Percentiles rank a stretch among this genome's conserved stretches.
These are phyloP conservation scores for Aporophyla nigra DNA, from an alignment of 2,888 invertebrate species.

Conservation along the genomic window DNA sequence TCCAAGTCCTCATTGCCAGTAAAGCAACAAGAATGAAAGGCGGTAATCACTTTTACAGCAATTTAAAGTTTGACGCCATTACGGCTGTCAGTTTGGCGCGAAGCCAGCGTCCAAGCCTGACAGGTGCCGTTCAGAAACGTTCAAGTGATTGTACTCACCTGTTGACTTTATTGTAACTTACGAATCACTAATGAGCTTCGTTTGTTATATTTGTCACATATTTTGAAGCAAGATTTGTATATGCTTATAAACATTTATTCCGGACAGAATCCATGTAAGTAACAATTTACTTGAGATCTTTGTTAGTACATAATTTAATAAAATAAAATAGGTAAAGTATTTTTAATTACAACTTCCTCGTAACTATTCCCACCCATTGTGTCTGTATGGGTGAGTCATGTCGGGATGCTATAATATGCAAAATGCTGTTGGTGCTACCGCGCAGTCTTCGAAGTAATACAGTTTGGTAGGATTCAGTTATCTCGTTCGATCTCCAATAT, in stretches of 20 bases:
- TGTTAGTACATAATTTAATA: too few relatives aligned
- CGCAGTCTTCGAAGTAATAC: background rate
- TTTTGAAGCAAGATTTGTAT: background rate
- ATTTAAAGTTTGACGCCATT: slow-evolving; percentile 67
- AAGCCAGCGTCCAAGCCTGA: slow-evolving; percentile 71
- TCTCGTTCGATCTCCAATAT: background rate
- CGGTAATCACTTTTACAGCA: slow-evolving; percentile 63
- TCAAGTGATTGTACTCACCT: slow-evolving; percentile 71
- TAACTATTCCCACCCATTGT: too few relatives aligned
- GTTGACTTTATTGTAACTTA: slow-evolving; percentile 71
- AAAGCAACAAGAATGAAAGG: slow-evolving; percentile 39
- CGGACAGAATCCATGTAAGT: too few relatives aligned
- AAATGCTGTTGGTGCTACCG: too few relatives aligned
- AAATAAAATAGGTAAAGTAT: too few relatives aligned
- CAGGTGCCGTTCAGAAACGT: slow-evolving; percentile 68
- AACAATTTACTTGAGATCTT: too few relatives aligned
- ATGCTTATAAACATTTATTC: too few relatives aligned
- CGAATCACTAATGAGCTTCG: slow-evolving; percentile 50
- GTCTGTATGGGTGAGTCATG: too few relatives aligned
- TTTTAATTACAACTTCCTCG: too few relatives aligned
- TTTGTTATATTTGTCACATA: slow-evolving; percentile 8
- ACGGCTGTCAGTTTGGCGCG: slow-evolving; percentile 77
- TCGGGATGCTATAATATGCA: too few relatives aligned
- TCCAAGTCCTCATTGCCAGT: slow-evolving; percentile 1
- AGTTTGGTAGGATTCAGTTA: background rate